Base-by-base conservation (phyloP, 2,797 vertebrate species). In the Enteromius argenteus region DNA sequence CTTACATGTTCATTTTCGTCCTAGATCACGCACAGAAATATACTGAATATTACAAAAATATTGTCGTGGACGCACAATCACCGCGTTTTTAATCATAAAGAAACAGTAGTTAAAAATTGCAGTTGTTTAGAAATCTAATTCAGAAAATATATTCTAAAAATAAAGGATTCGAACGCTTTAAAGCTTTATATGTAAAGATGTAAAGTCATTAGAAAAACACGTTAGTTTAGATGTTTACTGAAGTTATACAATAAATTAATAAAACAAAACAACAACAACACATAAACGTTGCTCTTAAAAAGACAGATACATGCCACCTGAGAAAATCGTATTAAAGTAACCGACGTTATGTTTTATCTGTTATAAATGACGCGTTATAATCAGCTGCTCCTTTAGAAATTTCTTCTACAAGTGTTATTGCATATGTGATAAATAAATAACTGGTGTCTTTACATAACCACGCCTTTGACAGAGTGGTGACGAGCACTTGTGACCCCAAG, bases 401-500 rank as follows among this genome's bases (percentile, higher is more conserved):
- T 44, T 6, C 44, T 32, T 71, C 13, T 72, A 64, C 69, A 15
- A 75, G 72, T 60, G 80, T 68, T 87, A 93, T 92, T 44, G 69
- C 46, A 46, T 66, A 74, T 71, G 86, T 73, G 87, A 94, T 92
- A 93, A 91, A 94, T 92, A 91, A 92, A 92, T 92, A 92, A 93
- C 91, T 87, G 89, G 89, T 88, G 91, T 89, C 88, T 92, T 93
- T 91, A 92, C 90, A 93, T 94, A 95, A 95, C 94, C 95, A 94
- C 95, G 94, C 94, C 95, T 95, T 94, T 94, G 91, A 92, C 86
- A 91, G 93, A 92, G 93, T 92, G 92, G 92, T 93, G 94, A 95
- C 94, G 94, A 94, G 91, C 93, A 95, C 94, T 94, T 94, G 94
- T 95, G 95, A 95, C 93, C 94, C 92, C 89, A 89, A 88, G 91